phyloP scores from a whole-genome alignment of 2,797 vertebrate genomes.

The Anabacerthia variegaticeps region DNA sequence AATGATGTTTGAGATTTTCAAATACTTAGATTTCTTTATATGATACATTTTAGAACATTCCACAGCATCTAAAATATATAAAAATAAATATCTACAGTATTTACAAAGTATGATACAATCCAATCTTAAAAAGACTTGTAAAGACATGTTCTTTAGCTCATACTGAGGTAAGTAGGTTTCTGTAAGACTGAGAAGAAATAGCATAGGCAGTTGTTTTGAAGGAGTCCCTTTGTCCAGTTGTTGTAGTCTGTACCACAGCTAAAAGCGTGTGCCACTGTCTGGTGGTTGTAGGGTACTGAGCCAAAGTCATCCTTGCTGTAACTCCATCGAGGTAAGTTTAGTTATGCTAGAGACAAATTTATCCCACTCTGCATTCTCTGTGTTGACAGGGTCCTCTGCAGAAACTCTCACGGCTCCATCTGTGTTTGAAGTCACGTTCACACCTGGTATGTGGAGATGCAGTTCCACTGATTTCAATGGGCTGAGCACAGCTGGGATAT shows the following conservation, averaged over 20 bases:
- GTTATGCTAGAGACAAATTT: not conserved
- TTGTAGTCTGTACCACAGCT: not conserved
- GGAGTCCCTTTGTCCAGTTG: not conserved
- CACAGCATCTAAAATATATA: conserved; percentile 55
- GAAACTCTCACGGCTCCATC: conserved; percentile 11
- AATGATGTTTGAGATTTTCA: conserved; percentile 29
- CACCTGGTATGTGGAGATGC: conserved; percentile 39
- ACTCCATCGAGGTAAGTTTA: conserved; percentile 52
- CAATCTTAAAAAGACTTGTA: conserved; percentile 45
- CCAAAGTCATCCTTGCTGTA: conserved; percentile 62
- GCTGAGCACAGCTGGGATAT: conserved; percentile 1
- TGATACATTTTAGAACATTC: conserved; percentile 50
- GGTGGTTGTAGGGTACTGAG: not conserved
- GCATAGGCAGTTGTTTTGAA: conserved; percentile 7
- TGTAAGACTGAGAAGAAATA: conserved; percentile 47
- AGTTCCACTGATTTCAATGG: conserved; percentile 40
- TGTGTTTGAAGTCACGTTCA: conserved; percentile 21
- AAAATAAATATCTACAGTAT: conserved; percentile 61
- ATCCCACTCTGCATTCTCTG: conserved; percentile 29
- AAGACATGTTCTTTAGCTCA: conserved; percentile 58
- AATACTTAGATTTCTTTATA: conserved; percentile 38
- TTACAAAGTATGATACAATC: conserved; percentile 21
- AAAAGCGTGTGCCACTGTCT: not conserved
- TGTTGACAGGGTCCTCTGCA: not conserved
- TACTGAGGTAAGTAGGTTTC: conserved; percentile 67